Evolutionary conservation across 2,113 vertebrate species (phyloP).

Genomic region (Carassius auratus): DNA sequence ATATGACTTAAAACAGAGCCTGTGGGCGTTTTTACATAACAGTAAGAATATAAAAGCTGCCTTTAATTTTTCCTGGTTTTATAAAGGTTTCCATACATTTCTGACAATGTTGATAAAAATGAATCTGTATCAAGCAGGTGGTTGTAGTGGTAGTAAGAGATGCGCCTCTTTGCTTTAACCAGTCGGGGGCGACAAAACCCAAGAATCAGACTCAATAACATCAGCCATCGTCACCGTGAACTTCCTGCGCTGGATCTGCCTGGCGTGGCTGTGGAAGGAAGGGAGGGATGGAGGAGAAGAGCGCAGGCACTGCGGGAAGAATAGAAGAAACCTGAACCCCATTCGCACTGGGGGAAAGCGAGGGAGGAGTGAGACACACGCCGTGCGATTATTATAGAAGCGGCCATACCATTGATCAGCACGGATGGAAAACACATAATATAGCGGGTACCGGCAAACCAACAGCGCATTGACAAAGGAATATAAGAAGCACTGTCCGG

Average conservation of each 20-base stretch:
- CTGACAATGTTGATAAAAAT: not conserved
- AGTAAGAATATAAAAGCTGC: not conserved
- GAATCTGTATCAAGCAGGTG: not conserved
- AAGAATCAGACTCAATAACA: not conserved
- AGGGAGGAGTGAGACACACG: conserved; percentile 57
- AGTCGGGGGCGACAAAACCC: conserved; percentile 63
- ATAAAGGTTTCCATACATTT: not conserved
- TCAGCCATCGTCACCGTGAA: conserved; percentile 49
- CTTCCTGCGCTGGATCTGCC: conserved; percentile 70
- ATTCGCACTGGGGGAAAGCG: conserved; percentile 50
- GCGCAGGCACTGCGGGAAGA: conserved; percentile 65
- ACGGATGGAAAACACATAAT: conserved; percentile 52
- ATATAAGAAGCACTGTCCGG: conserved; percentile 62
- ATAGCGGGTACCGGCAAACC: conserved; percentile 48
- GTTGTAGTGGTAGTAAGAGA: not conserved
- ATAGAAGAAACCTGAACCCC: conserved; percentile 67
- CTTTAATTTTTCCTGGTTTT: not conserved
- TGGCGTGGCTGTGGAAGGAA: conserved; percentile 66
- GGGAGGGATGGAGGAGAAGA: conserved; percentile 68
- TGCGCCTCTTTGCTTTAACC: conserved; percentile 48
- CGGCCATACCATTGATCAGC: conserved; percentile 73
- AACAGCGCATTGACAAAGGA: conserved; percentile 58
- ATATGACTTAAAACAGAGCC: conserved; percentile 6
- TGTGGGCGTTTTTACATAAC: not conserved
- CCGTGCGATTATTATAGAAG: conserved; percentile 59